Conservation (phyloP, 2,797 vertebrate species). For the Pelobates cultripes region DNA sequence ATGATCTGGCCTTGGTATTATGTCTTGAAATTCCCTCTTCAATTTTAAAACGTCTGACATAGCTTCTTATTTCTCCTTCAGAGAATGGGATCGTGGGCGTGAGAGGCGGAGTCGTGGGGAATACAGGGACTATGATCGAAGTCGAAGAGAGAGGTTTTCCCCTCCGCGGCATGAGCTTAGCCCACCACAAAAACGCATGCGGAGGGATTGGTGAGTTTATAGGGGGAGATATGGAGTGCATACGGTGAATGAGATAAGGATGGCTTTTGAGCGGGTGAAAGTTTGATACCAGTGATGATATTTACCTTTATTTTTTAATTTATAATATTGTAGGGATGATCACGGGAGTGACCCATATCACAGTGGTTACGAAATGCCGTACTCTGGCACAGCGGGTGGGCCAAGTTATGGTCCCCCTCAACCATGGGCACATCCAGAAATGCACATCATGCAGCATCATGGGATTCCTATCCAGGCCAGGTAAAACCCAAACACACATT, state of each 20-base stretch:
- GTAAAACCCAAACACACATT: constrained; percentile 64
- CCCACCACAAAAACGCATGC: constrained; percentile 91
- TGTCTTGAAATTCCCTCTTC: too few species aligned
- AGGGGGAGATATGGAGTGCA: too few species aligned
- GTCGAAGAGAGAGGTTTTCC: constrained; percentile 85
- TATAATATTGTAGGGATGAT: constrained; percentile 80
- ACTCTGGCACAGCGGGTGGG: constrained; percentile 81
- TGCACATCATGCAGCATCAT: constrained; percentile 92
- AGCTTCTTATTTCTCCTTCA: constrained; percentile 50
- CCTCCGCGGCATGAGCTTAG: constrained; percentile 90
- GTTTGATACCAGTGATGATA: too few species aligned
- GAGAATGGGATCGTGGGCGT: constrained; percentile 91
- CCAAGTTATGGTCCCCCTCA: constrained; percentile 91
- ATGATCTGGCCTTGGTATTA: too few species aligned
- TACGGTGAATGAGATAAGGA: too few species aligned
- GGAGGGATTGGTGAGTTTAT: constrained; percentile 86
- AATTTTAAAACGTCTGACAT: too few species aligned
- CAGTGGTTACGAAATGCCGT: constrained; percentile 88
- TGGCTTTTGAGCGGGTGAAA: too few species aligned
- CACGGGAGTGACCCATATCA: constrained; percentile 90
- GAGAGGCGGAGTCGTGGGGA: constrained; percentile 88
- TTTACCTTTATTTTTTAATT: too few species aligned
- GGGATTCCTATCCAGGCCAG: constrained; percentile 92
- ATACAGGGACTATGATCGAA: constrained; percentile 90
- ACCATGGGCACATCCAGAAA: constrained; percentile 89